These are phyloP conservation scores for Ciona savignyi DNA, from an alignment of 23 tunicate genomes.

Conservation along the genomic window DNA sequence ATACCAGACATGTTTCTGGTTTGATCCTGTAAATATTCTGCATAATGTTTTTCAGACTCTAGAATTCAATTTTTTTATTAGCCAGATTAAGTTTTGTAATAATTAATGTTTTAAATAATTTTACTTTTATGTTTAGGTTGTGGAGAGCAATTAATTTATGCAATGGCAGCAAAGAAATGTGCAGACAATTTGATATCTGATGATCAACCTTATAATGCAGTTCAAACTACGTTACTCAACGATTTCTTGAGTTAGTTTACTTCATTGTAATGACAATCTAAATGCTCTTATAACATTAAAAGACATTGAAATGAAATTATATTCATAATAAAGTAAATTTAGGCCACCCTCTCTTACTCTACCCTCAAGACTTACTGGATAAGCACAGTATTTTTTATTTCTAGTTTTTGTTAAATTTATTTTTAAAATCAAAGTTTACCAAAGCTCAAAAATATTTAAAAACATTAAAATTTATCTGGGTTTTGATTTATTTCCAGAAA, in stretches of 20 bases:
- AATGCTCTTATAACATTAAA: too few species aligned
- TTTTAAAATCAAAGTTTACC: neutral
- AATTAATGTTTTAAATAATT: too few species aligned
- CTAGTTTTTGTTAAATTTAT: neutral
- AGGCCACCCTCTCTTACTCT: too few species aligned
- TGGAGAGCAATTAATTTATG: conserved; percentile 73
- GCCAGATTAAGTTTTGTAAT: too few species aligned
- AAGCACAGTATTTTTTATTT: neutral
- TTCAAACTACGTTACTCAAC: conserved; percentile 47
- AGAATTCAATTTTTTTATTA: too few species aligned
- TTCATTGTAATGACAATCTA: too few species aligned
- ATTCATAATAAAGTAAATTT: too few species aligned
- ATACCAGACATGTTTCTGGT: too few species aligned
- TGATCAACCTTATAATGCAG: conserved; percentile 63
- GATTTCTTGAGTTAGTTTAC: conserved; percentile 35
- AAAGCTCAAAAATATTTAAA: neutral
- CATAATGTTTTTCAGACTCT: too few species aligned
- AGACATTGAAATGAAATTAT: too few species aligned
- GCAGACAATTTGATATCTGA: conserved; percentile 29
- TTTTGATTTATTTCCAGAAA: conserved; percentile 26
- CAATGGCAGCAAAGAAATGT: conserved; percentile 40
- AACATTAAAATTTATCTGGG: neutral
- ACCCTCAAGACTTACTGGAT: conserved; percentile 3
- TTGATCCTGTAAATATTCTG: too few species aligned
- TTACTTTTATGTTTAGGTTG: conserved; percentile 39